These are phyloP conservation scores for Buphagus erythrorhynchus DNA, from an alignment of 2,797 vertebrate genomes.

Conservation along the genomic window DNA sequence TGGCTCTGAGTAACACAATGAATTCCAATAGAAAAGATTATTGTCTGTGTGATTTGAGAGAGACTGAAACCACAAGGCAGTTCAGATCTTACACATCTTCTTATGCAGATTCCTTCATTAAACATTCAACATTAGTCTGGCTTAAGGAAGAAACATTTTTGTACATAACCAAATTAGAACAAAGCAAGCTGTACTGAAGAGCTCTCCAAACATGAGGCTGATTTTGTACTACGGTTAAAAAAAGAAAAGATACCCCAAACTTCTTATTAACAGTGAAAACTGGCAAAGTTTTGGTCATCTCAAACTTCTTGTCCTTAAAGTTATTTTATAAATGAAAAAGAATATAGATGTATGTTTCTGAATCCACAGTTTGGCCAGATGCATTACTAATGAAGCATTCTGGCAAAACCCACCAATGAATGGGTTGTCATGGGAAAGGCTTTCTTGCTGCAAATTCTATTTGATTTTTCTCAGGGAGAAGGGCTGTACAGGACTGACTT, in stretches of 20 bases:
- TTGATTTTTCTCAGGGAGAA: slow-evolving; percentile 11
- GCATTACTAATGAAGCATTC: not conserved
- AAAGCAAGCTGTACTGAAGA: slow-evolving; percentile 33
- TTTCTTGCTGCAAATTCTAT: not conserved
- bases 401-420: not conserved
- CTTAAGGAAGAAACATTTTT: slow-evolving; percentile 34
- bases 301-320: not conserved
- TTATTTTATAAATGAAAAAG: not conserved
- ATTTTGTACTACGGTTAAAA: not conserved
- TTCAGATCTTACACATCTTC: not conserved
- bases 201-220: not conserved
- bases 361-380: not conserved
- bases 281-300: too few relatives aligned
- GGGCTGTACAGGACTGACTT: not conserved
- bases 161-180: slow-evolving; percentile 9
- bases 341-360: not conserved
- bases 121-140: slow-evolving; percentile 17
- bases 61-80: not conserved
- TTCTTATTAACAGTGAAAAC: not conserved
- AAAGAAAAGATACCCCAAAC: not conserved
- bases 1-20: not conserved
- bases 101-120: slow-evolving; percentile 39
- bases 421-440: not conserved
- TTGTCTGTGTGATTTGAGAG: not conserved
- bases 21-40: not conserved